Evolutionary conservation across 2,113 vertebrate species (phyloP).

Genomic region (Narcine bancroftii): DNA sequence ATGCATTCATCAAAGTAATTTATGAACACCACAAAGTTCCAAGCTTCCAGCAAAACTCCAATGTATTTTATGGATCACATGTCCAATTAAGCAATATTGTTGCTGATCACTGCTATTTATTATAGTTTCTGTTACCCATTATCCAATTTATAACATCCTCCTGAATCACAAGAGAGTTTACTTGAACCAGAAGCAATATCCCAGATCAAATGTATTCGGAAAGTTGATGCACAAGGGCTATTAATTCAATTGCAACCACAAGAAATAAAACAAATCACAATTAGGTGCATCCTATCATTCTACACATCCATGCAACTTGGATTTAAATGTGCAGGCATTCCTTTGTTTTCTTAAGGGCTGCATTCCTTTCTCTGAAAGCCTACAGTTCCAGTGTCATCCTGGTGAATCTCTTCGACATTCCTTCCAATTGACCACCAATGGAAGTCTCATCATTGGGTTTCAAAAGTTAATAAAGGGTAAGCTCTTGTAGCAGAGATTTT

Average conservation of each 20-base stretch:
- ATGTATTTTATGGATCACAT: neutral
- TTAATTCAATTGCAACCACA: neutral
- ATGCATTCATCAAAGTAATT: neutral
- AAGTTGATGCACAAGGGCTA: neutral
- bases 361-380: too few species aligned
- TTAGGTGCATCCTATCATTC: neutral
- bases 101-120: conserved; percentile 17
- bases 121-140: neutral
- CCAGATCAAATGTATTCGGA: neutral
- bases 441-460: too few species aligned
- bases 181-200: neutral
- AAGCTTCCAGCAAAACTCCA: neutral
- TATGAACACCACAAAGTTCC: neutral
- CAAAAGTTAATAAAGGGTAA: too few species aligned
- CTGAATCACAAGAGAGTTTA: neutral
- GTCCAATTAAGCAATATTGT: neutral
- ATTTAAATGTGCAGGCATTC: neutral
- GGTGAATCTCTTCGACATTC: neutral
- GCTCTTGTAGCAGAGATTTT: too few species aligned
- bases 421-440: neutral
- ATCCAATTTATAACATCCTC: neutral
- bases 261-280: neutral
- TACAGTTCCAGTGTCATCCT: too few species aligned
- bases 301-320: neutral
- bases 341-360: too few species aligned